These are phyloP conservation scores for Leptinotarsa lineolata DNA, from an alignment of 1,140 invertebrate genomes.

Conservation along the genomic window DNA sequence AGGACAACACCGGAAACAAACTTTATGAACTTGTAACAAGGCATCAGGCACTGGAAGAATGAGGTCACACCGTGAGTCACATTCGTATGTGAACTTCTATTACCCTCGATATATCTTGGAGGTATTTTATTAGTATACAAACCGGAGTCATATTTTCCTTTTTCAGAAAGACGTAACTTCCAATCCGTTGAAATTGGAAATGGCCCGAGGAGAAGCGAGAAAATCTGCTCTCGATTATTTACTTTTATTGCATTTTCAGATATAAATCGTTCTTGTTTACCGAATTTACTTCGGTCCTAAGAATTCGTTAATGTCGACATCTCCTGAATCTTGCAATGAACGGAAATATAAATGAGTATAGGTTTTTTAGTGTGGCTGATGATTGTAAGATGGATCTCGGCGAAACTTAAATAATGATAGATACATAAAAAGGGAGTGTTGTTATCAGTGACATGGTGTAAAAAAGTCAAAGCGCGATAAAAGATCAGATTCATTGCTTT, in stretches of 20 bases:
- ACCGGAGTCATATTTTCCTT: slow-evolving; percentile 13
- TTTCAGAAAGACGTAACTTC: slow-evolving; percentile 20
- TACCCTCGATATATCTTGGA: slow-evolving; percentile 8
- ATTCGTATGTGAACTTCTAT: slow-evolving; percentile 15
- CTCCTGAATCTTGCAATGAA: not conserved
- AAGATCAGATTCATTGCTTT: too few species aligned
- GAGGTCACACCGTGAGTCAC: not conserved
- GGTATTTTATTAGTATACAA: slow-evolving; percentile 22
- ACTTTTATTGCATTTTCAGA: slow-evolving; percentile 34
- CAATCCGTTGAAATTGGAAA: slow-evolving; percentile 30
- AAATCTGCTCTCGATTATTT: slow-evolving; percentile 37
- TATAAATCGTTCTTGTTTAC: slow-evolving; percentile 32
- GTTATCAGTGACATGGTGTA: too few species aligned
- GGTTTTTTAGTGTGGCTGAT: not conserved
- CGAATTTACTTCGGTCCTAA: slow-evolving; percentile 15
- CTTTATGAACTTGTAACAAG: too few species aligned
- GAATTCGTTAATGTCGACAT: slow-evolving; percentile 5
- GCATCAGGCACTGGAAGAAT: not conserved
- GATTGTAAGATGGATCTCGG: too few species aligned
- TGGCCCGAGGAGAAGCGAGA: slow-evolving; percentile 32
- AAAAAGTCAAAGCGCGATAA: too few species aligned
- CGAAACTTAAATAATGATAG: too few species aligned
- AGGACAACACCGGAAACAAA: too few species aligned
- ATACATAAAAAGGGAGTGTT: too few species aligned
- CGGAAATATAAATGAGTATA: not conserved